Base-by-base conservation (phyloP, 2,113 vertebrate species). In the Poecile atricapillus region DNA sequence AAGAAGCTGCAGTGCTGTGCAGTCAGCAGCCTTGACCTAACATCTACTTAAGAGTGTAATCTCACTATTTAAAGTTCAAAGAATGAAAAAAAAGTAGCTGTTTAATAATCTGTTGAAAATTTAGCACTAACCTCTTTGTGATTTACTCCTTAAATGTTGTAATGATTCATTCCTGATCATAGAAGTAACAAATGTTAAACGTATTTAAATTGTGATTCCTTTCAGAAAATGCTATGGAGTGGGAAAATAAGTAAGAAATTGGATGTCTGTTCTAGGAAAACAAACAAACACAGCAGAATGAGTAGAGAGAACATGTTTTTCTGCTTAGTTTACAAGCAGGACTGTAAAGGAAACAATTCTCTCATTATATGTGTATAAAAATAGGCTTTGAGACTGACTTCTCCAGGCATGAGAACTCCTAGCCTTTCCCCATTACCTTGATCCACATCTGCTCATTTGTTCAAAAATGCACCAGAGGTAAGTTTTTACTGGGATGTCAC, bases 391-490 rank as follows among this genome's bases (percentile, higher is more conserved):
- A 93, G 91, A 70, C 60, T 74, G 85, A 60, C 65, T 89, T 94
- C 67, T 90, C 41, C 96, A 95, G 68, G 33, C 81, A 63, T 79
- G 90, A 94, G 64, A 93, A 77, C 63, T 91, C 58, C 83, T 93
- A 92, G 56, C 52, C 62, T 95, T 95, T 89, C 71, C 53, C 85
- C 0, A 3, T 84, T 96, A 89, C 83, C 86, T 81, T 94, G 60
- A 70, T 85, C 69, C 30, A 94, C 92, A 83, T 75, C 78, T 84
- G 81, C 84, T 81, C 50, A 49, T 90, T 95, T 92, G 64, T 93
- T 94, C 92, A 77, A 91, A 95, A 94, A 73, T 67, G 71, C 60
- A 77, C 76, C 58, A 80, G 77, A 87, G 80, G 68, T 96, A 95
- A 86, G 83, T 98, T 93, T 97, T 96, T 49, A 79, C 63, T 77